Percentiles rank a stretch among this genome's conserved stretches.
Conservation (phyloP, 1,140 invertebrate species). For the Lepidotrigona ventralis region DNA sequence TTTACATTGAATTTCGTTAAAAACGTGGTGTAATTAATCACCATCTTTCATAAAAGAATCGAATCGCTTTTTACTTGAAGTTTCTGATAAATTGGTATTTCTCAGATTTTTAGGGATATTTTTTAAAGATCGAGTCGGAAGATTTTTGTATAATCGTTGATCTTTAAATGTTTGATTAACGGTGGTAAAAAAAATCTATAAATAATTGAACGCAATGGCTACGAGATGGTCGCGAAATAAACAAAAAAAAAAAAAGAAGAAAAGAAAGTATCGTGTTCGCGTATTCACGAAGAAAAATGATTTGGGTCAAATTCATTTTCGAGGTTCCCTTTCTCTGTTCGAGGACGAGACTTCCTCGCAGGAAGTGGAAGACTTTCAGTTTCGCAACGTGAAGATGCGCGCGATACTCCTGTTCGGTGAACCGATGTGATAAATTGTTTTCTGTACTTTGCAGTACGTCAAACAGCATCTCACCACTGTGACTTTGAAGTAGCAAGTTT, state of each 20-base stretch:
- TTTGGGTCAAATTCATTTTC: slow-evolving; percentile 44
- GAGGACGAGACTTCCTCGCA: slow-evolving; percentile 42
- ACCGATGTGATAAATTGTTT: neutral
- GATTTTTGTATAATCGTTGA: no score
- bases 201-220: neutral
- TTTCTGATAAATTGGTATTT: no score
- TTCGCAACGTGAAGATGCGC: slow-evolving; percentile 31
- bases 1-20: no score
- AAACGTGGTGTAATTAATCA: no score
- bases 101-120: no score
- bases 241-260: neutral
- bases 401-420: neutral
- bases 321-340: slow-evolving; percentile 42
- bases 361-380: slow-evolving; percentile 44
- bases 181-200: no score
- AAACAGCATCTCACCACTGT: neutral
- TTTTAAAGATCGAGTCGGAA: neutral
- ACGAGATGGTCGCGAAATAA: neutral
- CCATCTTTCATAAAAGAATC: no score
- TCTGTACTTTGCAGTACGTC: neutral
- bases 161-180: no score
- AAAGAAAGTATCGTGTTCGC: slow-evolving; percentile 18
- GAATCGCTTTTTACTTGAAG: no score
- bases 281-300: slow-evolving; percentile 31
- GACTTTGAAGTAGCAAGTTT: neutral